These are phyloP conservation scores for Passer domesticus DNA, from an alignment of 2,113 vertebrate species.

Conservation along the genomic window DNA sequence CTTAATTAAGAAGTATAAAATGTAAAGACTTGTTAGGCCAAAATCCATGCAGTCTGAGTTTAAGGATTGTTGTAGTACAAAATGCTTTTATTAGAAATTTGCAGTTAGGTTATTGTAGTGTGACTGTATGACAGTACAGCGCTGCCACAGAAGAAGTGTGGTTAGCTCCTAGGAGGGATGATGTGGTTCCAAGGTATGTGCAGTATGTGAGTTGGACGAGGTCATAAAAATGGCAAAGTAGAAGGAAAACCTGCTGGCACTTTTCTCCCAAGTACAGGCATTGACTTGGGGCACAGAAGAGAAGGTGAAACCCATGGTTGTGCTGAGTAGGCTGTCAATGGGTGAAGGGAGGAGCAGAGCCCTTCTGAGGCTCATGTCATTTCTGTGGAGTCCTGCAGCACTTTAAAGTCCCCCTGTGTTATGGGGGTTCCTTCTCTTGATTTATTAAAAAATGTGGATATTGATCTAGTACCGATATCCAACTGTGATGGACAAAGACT, in stretches of 20 bases:
- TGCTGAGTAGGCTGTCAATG: background rate
- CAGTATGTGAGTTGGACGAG: background rate
- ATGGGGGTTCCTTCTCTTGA: background rate
- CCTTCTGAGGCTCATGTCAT: accelerated
- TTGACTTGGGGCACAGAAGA: background rate
- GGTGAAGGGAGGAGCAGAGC: background rate
- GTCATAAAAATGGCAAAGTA: background rate
- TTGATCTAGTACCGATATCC: no score
- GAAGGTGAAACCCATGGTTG: background rate
- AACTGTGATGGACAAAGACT: no score
- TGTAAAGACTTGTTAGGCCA: background rate
- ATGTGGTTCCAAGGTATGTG: background rate
- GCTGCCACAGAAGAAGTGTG: background rate
- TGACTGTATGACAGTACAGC: background rate
- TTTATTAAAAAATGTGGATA: no score
- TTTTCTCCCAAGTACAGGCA: background rate
- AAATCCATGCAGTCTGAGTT: background rate
- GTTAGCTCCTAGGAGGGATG: background rate
- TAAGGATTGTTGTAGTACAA: background rate
- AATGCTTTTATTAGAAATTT: background rate
- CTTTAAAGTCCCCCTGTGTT: background rate
- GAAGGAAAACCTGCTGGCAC: background rate
- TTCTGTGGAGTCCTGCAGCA: background rate
- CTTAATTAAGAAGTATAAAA: background rate
- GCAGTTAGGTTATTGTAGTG: background rate